Evolutionary conservation across 2,888 invertebrate genomes (phyloP).

Genomic region (Axea sp.): DNA sequence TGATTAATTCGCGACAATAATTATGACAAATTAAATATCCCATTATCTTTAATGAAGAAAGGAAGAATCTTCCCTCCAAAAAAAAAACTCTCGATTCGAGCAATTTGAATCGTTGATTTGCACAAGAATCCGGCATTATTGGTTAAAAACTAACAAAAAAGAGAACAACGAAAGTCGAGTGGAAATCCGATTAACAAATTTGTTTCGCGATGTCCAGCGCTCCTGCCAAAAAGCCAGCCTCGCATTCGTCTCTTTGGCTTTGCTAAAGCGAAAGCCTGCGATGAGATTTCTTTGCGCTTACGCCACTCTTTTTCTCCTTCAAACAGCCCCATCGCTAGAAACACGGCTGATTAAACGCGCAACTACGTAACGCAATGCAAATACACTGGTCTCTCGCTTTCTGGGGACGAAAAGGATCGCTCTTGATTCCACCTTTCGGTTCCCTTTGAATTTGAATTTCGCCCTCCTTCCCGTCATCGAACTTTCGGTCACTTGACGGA

Average conservation of each 20-base stretch:
- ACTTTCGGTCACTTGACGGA: slow-evolving; percentile 77
- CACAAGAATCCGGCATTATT: too few species aligned
- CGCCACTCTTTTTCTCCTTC: slow-evolving; percentile 65
- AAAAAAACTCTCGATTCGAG: too few species aligned
- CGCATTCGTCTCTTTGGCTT: slow-evolving; percentile 60
- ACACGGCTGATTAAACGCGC: slow-evolving; percentile 79
- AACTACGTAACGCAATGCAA: slow-evolving; percentile 78
- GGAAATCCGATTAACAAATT: slow-evolving; percentile 57
- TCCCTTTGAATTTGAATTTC: slow-evolving; percentile 75
- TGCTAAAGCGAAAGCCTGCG: slow-evolving; percentile 52
- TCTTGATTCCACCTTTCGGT: slow-evolving; percentile 76
- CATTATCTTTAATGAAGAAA: too few species aligned
- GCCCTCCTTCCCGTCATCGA: slow-evolving; percentile 30
- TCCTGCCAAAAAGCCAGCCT: slow-evolving; percentile 23
- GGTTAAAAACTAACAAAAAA: too few species aligned
- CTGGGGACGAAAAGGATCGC: slow-evolving; percentile 61
- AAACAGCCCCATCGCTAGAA: slow-evolving; percentile 71
- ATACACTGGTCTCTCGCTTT: slow-evolving; percentile 71
- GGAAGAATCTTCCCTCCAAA: too few species aligned
- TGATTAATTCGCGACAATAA: too few species aligned
- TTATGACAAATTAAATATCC: too few species aligned
- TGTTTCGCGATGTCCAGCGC: slow-evolving; percentile 52
- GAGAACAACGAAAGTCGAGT: slow-evolving; percentile 50
- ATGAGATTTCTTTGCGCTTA: slow-evolving; percentile 59
- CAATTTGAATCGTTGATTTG: too few species aligned